A percentile compares a stretch with the other conserved stretches of the same genome.
These are phyloP conservation scores for Fulica atra DNA, from an alignment of 2,113 vertebrate species.

Conservation along the genomic window DNA sequence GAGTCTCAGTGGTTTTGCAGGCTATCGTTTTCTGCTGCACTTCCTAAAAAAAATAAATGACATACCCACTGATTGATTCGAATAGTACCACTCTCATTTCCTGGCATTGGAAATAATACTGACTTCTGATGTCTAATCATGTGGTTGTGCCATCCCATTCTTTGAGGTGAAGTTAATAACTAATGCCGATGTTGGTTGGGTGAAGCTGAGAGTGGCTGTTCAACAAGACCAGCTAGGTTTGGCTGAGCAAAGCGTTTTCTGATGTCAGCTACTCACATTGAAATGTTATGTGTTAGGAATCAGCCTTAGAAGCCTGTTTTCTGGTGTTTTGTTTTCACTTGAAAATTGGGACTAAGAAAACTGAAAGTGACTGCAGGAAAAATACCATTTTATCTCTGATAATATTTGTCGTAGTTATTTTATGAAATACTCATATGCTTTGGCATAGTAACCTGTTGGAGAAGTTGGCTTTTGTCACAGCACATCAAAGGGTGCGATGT, in stretches of 20 bases:
- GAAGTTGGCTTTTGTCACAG: not conserved
- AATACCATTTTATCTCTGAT: not conserved
- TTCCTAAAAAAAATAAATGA: not conserved
- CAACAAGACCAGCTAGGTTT: not conserved
- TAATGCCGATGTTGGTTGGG: not conserved
- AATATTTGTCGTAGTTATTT: not conserved
- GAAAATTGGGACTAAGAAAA: not conserved
- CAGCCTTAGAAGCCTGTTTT: not conserved
- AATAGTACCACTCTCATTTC: not conserved
- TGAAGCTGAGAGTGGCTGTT: not conserved
- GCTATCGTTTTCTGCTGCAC: not conserved
- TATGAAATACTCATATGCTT: not conserved
- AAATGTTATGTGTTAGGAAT: not conserved
- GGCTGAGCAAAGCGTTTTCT: not conserved
- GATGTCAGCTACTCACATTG: not conserved
- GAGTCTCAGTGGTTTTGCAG: not conserved
- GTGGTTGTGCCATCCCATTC: not conserved
- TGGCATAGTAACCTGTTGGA: not conserved
- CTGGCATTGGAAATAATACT: not conserved
- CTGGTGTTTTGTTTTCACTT: not conserved
- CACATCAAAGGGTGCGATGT: not conserved
- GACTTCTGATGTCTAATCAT: not conserved
- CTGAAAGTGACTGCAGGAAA: not conserved
- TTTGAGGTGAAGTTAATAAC: not conserved
- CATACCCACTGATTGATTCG: not conserved